Conservation (phyloP, 2,888 invertebrate genomes). For the Lepidochitona cinerea region DNA sequence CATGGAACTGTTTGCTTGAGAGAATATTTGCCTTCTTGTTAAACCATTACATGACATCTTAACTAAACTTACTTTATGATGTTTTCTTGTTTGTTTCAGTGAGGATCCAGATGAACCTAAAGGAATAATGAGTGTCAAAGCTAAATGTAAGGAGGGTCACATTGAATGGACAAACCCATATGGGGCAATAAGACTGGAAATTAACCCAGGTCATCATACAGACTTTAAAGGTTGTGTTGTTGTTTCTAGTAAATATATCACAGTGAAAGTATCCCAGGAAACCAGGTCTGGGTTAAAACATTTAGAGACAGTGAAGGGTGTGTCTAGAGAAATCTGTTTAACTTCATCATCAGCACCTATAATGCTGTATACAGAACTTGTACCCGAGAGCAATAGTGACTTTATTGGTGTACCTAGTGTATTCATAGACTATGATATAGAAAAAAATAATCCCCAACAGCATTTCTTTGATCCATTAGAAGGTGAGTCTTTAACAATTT, state of each 20-base stretch:
- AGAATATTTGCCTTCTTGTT: too few relatives aligned
- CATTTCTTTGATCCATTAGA: slow-evolving; percentile 36
- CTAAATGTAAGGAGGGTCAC: slow-evolving; percentile 43
- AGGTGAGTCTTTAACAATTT: too few relatives aligned
- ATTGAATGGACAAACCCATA: slow-evolving; percentile 48
- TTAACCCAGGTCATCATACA: slow-evolving; percentile 30
- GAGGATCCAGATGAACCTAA: slow-evolving; percentile 23
- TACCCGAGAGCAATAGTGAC: slow-evolving; percentile 33
- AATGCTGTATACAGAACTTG: slow-evolving; percentile 41
- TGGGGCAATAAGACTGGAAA: slow-evolving; percentile 42
- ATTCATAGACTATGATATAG: slow-evolving; percentile 40
- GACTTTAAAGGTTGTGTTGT: slow-evolving; percentile 40
- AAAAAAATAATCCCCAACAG: slow-evolving; percentile 19
- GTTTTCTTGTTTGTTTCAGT: slow-evolving; percentile 37
- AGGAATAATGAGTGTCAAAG: slow-evolving; percentile 37
- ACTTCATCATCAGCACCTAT: slow-evolving; percentile 29
- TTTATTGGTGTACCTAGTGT: slow-evolving; percentile 38
- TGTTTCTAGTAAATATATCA: slow-evolving; percentile 33
- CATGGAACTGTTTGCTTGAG: too few relatives aligned
- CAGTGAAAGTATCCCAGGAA: slow-evolving; percentile 47
- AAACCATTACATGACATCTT: too few relatives aligned
- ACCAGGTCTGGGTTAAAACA: slow-evolving; percentile 26
- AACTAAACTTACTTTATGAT: too few relatives aligned
- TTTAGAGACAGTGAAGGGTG: slow-evolving; percentile 31
- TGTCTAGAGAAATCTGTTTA: slow-evolving; percentile 42